Evolutionary conservation across 2,888 invertebrate genomes (phyloP), one percentile per base, ranked within the genome.

Genomic region (Orchesellides sinensis): DNA sequence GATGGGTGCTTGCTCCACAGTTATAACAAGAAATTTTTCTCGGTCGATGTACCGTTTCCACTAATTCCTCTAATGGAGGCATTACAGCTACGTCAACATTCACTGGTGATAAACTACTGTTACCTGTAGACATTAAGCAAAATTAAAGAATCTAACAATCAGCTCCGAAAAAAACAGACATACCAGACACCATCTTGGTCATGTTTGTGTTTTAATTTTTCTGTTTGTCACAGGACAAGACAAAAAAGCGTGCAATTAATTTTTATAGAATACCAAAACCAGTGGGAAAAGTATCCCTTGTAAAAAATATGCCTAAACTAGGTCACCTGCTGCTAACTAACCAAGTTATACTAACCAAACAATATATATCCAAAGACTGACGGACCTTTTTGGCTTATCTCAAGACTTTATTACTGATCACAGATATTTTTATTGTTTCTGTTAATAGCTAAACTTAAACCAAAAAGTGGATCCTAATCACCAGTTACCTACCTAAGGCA

Each of bases 1-100:
- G 92, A 90, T 98, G 98, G 69, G 93, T 94, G 75, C 93, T 92
- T 72, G 94, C 94, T 83, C 98, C 98, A 91, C 98, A 98, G 90
- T 98, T 98, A 92, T 95, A 97, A 91, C 98, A 98, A 54, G 95
- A 95, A 73, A 93, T 91, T 90, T 94, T 86, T 61, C 87, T 78
- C 25, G 84, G 84, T 56, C 84, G 70, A 69, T 79, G 61, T 10
- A 74, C 52, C 27, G 83, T 75, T 61, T 84, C 83, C 54, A 80
- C 70, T 35, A 80, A 40, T 25, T 84, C 84, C 27, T 84, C 84
- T 66, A 84, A 70, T 56, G 82, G 82, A 40, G 84, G 84, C 84
- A 84, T 75, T 29, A 84, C 69, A 25, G 84, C 82, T 74, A 80
- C 56, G 68, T 81, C 81, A 74, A 82, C 69, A 75, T 75, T 69